Percentiles rank a stretch among this genome's conserved stretches.
Evolutionary conservation across 2,797 vertebrate species (phyloP).

Genomic region (Microctenopoma steveboyesi): DNA sequence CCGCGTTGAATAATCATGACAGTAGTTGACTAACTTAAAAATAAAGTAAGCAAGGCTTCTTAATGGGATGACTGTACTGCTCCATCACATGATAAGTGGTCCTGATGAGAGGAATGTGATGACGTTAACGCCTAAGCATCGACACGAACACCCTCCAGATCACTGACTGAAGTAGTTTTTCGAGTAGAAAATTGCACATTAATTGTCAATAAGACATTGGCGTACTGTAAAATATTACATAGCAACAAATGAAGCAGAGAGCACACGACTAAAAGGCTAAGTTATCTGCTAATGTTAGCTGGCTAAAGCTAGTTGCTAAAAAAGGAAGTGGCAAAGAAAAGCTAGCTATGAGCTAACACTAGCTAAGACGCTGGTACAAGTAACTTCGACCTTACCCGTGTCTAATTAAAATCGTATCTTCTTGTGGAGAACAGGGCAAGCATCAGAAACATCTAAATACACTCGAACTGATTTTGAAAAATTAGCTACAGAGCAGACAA

Average conservation of each 20-base stretch:
- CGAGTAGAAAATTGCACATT: not conserved
- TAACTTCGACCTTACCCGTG: conserved; percentile 44
- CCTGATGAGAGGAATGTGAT: conserved; percentile 70
- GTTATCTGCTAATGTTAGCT: conserved; percentile 17
- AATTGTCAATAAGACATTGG: not conserved
- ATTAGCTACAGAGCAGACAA: conserved; percentile 21
- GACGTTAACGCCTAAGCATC: conserved; percentile 28
- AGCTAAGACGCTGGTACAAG: conserved; percentile 11
- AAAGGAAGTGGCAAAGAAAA: conserved; percentile 48
- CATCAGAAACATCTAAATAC: conserved; percentile 25
- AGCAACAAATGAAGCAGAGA: not conserved
- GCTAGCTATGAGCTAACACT: conserved; percentile 49
- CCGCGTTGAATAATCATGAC: not conserved
- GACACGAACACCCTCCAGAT: not conserved
- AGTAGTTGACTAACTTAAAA: not conserved
- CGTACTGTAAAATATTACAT: not conserved
- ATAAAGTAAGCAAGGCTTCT: no score
- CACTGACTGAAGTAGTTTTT: not conserved
- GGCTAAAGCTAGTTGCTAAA: conserved; percentile 35
- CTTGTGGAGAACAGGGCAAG: not conserved
- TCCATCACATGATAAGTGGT: conserved; percentile 35
- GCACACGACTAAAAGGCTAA: not conserved
- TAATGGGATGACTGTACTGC: not conserved
- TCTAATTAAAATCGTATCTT: not conserved
- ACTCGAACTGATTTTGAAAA: not conserved